These are phyloP conservation scores for Tinamus major DNA, from an alignment of 2,797 vertebrate genomes.

Conservation along the genomic window DNA sequence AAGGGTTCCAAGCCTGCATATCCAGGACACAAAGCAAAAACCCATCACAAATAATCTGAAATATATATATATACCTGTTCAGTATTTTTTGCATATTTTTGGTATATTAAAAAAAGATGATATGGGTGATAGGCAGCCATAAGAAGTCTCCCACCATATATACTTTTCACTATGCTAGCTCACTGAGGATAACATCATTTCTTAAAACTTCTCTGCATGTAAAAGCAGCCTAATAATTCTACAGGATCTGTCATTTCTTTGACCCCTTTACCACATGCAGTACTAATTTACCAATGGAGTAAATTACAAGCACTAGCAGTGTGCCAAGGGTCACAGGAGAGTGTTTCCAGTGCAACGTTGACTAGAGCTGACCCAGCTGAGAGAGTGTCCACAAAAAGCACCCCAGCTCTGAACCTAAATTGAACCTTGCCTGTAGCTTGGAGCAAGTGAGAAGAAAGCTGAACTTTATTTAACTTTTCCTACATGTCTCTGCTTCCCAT, in stretches of 20 bases:
- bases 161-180: background rate
- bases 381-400: background rate
- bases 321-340: background rate
- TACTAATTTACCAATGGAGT: background rate
- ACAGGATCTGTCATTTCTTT: background rate
- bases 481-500: background rate
- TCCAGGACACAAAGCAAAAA: background rate
- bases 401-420: background rate
- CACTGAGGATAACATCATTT: background rate
- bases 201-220: background rate
- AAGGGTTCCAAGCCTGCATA: background rate
- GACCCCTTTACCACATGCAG: background rate
- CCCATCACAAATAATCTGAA: background rate
- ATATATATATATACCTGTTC: background rate
- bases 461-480: constrained; percentile 33
- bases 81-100: background rate
- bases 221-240: background rate
- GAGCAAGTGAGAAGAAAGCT: background rate
- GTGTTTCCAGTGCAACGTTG: background rate
- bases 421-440: background rate
- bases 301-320: background rate
- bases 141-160: background rate
- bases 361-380: background rate
- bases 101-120: background rate
- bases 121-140: background rate